These are phyloP conservation scores for Nesometra sesokonis DNA, from an alignment of 35 echinoderm and acorn worm species.

Conservation along the genomic window DNA sequence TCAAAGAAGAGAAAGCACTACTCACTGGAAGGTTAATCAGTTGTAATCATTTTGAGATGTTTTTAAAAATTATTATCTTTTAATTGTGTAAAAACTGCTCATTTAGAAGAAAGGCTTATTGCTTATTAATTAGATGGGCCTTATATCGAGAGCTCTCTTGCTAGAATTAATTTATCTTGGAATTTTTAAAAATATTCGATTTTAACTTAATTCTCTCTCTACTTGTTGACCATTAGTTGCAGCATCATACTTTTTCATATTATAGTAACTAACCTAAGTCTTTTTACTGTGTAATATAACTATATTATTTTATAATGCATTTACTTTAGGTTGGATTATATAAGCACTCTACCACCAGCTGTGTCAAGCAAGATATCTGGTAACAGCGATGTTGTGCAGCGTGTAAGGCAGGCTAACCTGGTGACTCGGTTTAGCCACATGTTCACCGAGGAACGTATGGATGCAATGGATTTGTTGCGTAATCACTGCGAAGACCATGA, in stretches of 20 bases:
- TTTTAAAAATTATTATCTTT: no score
- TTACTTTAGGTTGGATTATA: constrained; percentile 47
- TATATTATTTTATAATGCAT: background rate
- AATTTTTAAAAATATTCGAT: no score
- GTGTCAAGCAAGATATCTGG: constrained; percentile 17
- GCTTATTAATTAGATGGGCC: no score
- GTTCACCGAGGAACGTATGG: constrained; percentile 87
- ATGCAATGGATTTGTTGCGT: constrained; percentile 89
- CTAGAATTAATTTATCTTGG: no score
- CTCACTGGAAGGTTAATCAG: constrained; percentile 59
- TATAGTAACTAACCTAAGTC: no score
- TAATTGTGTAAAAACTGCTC: no score
- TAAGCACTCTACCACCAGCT: constrained; percentile 32
- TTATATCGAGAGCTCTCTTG: no score
- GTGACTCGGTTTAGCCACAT: constrained; percentile 82
- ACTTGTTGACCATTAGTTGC: no score
- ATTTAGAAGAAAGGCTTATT: no score
- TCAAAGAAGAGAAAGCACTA: constrained; percentile 86
- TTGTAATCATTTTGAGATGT: background rate
- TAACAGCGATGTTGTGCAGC: constrained; percentile 71
- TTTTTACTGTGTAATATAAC: no score
- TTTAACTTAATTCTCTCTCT: no score
- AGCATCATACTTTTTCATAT: no score
- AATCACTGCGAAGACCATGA: constrained; percentile 94
- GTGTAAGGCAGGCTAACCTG: constrained; percentile 75